These are phyloP conservation scores for Turnix velox DNA, from an alignment of 2,113 vertebrate species.

Conservation along the genomic window DNA sequence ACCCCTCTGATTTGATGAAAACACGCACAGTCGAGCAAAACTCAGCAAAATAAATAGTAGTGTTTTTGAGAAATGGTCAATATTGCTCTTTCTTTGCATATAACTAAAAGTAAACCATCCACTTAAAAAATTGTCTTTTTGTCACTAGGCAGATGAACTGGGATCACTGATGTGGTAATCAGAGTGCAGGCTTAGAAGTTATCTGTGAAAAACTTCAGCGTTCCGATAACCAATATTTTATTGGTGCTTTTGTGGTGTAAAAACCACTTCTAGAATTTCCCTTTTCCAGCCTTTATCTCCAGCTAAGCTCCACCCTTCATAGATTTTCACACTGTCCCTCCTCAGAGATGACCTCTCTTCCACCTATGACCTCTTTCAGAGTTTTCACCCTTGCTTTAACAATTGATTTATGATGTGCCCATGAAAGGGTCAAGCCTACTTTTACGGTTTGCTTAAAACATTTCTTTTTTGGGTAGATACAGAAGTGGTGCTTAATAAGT, in stretches of 20 bases:
- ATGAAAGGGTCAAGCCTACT: slow-evolving; percentile 80
- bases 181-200: neutral
- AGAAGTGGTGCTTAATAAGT: slow-evolving; percentile 77
- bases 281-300: slow-evolving; percentile 15
- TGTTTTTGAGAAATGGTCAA: neutral
- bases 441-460: slow-evolving; percentile 85
- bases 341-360: slow-evolving; percentile 76
- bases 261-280: neutral
- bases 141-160: neutral
- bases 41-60: neutral
- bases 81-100: neutral
- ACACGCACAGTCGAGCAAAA: neutral
- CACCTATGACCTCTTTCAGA: slow-evolving; percentile 80
- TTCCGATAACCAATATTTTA: neutral
- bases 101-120: neutral
- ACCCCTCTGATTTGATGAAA: neutral
- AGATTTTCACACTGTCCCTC: slow-evolving; percentile 68
- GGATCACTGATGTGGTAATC: neutral
- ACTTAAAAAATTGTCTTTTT: neutral
- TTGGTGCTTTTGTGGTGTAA: neutral
- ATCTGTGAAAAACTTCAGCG: neutral
- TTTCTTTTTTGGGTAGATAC: slow-evolving; percentile 75
- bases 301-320: slow-evolving; percentile 58
- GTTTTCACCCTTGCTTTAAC: slow-evolving; percentile 80
- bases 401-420: slow-evolving; percentile 82